Conservation (phyloP, 1,140 invertebrate species). For the Drosophila sproati region DNA sequence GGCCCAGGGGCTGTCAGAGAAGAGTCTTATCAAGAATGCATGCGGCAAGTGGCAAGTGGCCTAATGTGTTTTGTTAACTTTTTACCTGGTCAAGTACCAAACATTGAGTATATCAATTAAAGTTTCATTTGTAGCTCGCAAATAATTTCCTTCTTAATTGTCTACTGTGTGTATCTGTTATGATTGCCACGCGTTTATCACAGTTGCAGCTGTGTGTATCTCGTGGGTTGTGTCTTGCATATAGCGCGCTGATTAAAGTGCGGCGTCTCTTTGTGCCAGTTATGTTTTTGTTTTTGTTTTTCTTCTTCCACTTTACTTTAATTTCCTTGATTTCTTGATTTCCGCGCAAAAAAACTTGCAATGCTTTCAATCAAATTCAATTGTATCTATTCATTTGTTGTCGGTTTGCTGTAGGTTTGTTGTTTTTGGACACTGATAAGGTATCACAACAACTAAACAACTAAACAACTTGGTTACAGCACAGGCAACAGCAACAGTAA, state of each 20-base stretch:
- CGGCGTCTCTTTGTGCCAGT: slow-evolving; percentile 14
- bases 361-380: slow-evolving; percentile 53
- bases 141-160: slow-evolving; percentile 7
- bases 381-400: slow-evolving; percentile 48
- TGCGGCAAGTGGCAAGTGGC: slow-evolving; percentile 31
- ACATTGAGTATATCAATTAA: slow-evolving; percentile 39
- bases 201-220: slow-evolving; percentile 16
- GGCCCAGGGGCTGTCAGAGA: slow-evolving; percentile 45
- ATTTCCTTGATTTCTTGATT: slow-evolving; percentile 6
- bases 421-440: slow-evolving; percentile 26
- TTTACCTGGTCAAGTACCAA: slow-evolving; percentile 3
- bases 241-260: slow-evolving; percentile 21
- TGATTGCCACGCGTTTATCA: slow-evolving; percentile 26
- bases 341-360: slow-evolving; percentile 1
- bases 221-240: slow-evolving; percentile 5
- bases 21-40: slow-evolving; percentile 51
- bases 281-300: slow-evolving; percentile 18
- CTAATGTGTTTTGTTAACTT: slow-evolving; percentile 39
- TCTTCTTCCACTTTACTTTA: slow-evolving; percentile 27
- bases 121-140: slow-evolving; percentile 22
- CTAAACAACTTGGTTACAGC: not conserved
- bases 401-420: not conserved
- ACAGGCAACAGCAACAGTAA: slow-evolving; percentile 6
- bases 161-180: slow-evolving; percentile 5
- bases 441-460: slow-evolving; percentile 18